Conservation (phyloP, 2,113 vertebrate genomes). For the Phrynosoma blainvillii region DNA sequence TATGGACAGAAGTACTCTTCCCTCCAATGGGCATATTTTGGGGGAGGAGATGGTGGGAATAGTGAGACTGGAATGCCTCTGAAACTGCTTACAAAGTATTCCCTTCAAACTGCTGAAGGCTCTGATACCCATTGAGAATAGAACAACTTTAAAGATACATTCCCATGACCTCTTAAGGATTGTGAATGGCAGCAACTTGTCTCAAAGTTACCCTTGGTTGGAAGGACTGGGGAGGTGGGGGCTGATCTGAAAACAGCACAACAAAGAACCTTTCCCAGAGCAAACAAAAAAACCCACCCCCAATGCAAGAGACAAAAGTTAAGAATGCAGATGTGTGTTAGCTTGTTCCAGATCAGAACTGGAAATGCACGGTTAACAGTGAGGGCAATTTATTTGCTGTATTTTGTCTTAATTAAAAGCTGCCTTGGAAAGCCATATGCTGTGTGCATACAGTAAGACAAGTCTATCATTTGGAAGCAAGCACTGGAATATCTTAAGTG, state of each 20-base stretch:
- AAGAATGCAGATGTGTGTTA: constrained; percentile 16
- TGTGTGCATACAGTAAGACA: not conserved
- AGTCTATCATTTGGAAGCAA: not conserved
- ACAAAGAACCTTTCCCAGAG: not conserved
- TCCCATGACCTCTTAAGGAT: constrained; percentile 67
- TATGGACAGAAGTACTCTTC: constrained; percentile 62
- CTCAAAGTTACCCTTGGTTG: constrained; percentile 50
- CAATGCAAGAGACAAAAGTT: rapidly evolving
- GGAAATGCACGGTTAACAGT: not conserved
- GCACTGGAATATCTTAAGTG: not conserved
- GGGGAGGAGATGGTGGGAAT: not conserved
- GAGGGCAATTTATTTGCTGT: not conserved
- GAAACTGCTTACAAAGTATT: constrained; percentile 61
- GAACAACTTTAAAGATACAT: constrained; percentile 53
- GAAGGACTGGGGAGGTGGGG: not conserved
- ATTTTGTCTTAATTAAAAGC: not conserved
- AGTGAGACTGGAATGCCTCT: constrained; percentile 45
- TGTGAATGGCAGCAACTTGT: constrained; percentile 37
- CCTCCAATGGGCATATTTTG: constrained; percentile 51
- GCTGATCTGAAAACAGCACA: constrained; percentile 23
- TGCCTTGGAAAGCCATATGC: not conserved
- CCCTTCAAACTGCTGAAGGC: constrained; percentile 58
- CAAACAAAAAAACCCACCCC: constrained; percentile 10
- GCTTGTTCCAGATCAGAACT: not conserved
- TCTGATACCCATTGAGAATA: constrained; percentile 52